phyloP scores from a whole-genome alignment of 2,797 vertebrate species.

The Threskiornis aethiopicus region DNA sequence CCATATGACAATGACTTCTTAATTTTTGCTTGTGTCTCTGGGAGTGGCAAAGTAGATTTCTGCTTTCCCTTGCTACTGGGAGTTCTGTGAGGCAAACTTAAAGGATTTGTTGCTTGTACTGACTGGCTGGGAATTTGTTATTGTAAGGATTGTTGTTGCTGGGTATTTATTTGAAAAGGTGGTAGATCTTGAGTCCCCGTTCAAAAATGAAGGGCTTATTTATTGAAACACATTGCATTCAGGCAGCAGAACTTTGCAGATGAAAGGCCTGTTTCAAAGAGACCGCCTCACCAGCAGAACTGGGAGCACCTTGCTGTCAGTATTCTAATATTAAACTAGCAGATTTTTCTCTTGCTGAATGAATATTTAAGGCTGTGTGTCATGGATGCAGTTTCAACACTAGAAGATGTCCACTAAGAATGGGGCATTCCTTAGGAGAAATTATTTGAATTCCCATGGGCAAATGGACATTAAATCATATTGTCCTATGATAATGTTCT shows the following conservation, averaged over 20 bases:
- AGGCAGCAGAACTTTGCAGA: neutral
- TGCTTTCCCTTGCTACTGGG: neutral
- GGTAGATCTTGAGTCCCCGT: neutral
- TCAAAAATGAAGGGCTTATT: neutral
- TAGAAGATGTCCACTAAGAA: neutral
- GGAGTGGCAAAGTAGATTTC: neutral
- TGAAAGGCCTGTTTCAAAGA: neutral
- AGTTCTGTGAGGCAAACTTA: neutral
- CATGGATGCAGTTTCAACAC: neutral
- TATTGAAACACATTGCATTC: neutral
- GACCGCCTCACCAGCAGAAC: neutral
- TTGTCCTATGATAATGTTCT: neutral
- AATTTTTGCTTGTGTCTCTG: constrained; percentile 24
- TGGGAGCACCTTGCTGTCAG: neutral
- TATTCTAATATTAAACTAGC: neutral
- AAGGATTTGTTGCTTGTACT: neutral
- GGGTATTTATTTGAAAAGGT: neutral
- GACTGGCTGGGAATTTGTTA: neutral
- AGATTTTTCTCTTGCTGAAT: neutral
- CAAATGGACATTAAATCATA: neutral
- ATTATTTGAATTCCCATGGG: neutral
- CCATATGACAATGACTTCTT: constrained; percentile 12
- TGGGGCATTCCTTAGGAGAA: neutral
- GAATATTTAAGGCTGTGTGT: neutral
- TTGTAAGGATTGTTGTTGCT: neutral